Percentiles rank a stretch among this genome's conserved stretches.
phyloP scores from a whole-genome alignment of 2,113 vertebrate genomes.

The Camelus dromedarius region DNA sequence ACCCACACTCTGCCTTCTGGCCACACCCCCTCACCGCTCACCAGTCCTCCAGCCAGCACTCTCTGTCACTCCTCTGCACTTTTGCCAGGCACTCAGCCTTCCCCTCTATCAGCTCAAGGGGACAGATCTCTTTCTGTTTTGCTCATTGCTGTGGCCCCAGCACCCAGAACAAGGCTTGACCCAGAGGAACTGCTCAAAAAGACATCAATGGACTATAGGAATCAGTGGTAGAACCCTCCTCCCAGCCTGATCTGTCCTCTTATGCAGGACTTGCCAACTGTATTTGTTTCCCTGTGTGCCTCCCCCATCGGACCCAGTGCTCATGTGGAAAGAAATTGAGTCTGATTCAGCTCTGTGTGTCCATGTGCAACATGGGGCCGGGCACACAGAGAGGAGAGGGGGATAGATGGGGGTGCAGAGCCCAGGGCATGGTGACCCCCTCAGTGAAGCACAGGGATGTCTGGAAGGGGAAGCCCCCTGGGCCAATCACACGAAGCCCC shows the following conservation, averaged over 20 bases:
- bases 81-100: background rate
- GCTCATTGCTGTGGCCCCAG: background rate
- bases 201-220: background rate
- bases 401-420: background rate
- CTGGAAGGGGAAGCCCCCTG: background rate
- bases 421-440: background rate
- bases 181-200: background rate
- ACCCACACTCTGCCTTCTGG: conserved; percentile 48
- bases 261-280: background rate
- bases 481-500: background rate
- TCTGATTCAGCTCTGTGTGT: background rate
- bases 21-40: background rate
- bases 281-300: background rate
- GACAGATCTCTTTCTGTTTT: background rate
- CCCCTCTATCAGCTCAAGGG: background rate
- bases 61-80: background rate
- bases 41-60: background rate
- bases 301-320: background rate
- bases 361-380: background rate
- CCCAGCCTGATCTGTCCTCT: background rate
- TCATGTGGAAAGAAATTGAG: background rate
- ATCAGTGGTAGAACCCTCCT: background rate
- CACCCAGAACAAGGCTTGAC: background rate
- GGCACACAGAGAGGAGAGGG: background rate
- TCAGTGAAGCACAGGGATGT: background rate